A percentile compares a stretch with the other conserved stretches of the same genome.
Evolutionary conservation across 2,888 invertebrate genomes (phyloP).

Genomic region (Drosophila antonietae): DNA sequence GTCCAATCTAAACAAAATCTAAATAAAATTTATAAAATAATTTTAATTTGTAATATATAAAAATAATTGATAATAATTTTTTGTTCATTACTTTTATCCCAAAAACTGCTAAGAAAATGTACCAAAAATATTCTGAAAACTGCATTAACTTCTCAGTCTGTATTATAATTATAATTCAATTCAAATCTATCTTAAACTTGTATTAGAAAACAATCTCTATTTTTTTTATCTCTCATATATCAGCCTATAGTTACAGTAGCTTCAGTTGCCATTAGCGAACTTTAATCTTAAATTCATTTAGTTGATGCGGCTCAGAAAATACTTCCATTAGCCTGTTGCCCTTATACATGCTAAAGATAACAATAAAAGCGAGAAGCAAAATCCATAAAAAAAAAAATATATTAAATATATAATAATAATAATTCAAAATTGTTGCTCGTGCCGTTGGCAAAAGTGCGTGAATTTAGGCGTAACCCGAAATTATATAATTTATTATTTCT

Average conservation of each 20-base stretch:
- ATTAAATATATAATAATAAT: constrained; percentile 7
- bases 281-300: constrained; percentile 4
- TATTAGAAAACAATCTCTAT: background rate
- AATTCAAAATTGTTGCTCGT: constrained; percentile 44
- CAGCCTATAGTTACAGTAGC: background rate
- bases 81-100: no score
- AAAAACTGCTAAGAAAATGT: no score
- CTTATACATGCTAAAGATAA: constrained; percentile 13
- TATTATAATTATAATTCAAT: background rate
- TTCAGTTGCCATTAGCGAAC: background rate
- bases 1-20: no score
- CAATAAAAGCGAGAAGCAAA: constrained; percentile 1
- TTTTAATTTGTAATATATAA: no score
- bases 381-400: background rate
- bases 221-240: background rate
- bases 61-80: no score
- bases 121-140: no score
- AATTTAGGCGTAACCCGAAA: constrained; percentile 74
- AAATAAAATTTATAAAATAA: no score
- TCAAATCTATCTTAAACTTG: background rate
- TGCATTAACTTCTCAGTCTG: no score
- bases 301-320: constrained; percentile 11
- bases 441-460: constrained; percentile 70
- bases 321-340: constrained; percentile 22
- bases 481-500: constrained; percentile 79